phyloP scores from a whole-genome alignment of 2,888 invertebrate genomes.

The Oscheius sp. region DNA sequence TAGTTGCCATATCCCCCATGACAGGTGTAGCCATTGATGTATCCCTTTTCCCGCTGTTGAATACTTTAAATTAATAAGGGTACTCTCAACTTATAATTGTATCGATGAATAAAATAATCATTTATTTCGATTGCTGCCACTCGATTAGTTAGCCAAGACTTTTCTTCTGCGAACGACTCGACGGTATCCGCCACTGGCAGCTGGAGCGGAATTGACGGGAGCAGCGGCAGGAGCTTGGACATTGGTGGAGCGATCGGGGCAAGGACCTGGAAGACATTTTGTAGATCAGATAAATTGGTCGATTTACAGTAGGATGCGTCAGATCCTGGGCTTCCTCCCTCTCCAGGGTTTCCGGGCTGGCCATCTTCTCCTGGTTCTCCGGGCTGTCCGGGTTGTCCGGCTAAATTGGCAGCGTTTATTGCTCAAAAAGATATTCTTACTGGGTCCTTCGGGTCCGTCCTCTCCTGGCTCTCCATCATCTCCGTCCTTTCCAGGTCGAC shows the following conservation, averaged over 20 bases:
- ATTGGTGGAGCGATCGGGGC: conserved; percentile 43
- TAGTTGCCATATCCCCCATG: background rate
- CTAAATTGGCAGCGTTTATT: background rate
- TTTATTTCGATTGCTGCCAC: background rate
- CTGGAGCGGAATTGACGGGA: background rate
- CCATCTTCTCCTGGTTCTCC: conserved; percentile 26
- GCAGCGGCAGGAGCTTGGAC: conserved; percentile 30
- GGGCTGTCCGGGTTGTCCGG: conserved; percentile 42
- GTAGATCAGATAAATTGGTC: too few relatives aligned
- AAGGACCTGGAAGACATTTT: conserved; percentile 13
- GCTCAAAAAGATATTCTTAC: too few relatives aligned
- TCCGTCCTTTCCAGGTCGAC: conserved; percentile 50
- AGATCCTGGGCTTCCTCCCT: conserved; percentile 48
- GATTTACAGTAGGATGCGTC: conserved; percentile 56
- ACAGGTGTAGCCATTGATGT: conserved; percentile 1
- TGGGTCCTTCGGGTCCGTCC: conserved; percentile 46
- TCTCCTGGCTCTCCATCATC: conserved; percentile 48
- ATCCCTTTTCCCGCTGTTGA: background rate
- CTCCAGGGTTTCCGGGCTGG: conserved; percentile 48
- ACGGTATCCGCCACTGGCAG: conserved; percentile 11
- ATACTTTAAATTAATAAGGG: background rate
- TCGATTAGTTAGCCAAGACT: conserved; percentile 14
- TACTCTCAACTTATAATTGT: background rate
- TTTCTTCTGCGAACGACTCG: conserved; percentile 17
- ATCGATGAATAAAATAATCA: background rate